Evolutionary conservation across 2,113 vertebrate genomes (phyloP).

Genomic region (Nipponia nippon): DNA sequence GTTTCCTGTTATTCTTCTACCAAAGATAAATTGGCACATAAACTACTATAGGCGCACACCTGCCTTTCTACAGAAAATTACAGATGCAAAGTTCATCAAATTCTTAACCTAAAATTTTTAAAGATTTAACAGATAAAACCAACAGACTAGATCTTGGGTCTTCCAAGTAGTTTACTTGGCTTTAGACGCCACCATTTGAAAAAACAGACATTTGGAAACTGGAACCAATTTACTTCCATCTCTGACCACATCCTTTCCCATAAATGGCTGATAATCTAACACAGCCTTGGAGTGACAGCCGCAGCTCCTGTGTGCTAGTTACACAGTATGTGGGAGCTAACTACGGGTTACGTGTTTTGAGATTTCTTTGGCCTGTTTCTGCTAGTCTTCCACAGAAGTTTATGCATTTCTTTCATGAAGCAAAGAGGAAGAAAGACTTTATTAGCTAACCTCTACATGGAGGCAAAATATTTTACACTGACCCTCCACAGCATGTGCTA

Average conservation of each 20-base stretch:
- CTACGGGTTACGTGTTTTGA: background rate
- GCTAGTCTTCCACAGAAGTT: background rate
- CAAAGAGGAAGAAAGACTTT: constrained; percentile 9
- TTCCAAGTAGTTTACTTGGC: background rate
- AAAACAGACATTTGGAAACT: background rate
- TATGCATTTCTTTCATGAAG: background rate
- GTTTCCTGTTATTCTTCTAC: background rate
- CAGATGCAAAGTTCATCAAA: background rate
- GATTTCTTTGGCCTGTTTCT: background rate
- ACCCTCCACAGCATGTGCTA: constrained; percentile 41
- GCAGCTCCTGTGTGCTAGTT: background rate
- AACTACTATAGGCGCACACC: background rate
- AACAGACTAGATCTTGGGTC: background rate
- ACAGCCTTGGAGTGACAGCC: background rate
- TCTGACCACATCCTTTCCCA: background rate
- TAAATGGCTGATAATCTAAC: background rate
- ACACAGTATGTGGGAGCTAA: background rate
- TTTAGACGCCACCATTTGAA: background rate
- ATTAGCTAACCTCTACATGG: background rate
- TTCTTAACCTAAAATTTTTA: background rate
- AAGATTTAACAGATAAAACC: background rate
- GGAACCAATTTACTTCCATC: background rate
- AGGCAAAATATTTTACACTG: constrained; percentile 9
- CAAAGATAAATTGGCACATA: background rate
- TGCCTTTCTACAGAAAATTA: background rate